Evolutionary conservation across 1,140 invertebrate species (phyloP).

Genomic region (Macrotrachela quadricornifera): DNA sequence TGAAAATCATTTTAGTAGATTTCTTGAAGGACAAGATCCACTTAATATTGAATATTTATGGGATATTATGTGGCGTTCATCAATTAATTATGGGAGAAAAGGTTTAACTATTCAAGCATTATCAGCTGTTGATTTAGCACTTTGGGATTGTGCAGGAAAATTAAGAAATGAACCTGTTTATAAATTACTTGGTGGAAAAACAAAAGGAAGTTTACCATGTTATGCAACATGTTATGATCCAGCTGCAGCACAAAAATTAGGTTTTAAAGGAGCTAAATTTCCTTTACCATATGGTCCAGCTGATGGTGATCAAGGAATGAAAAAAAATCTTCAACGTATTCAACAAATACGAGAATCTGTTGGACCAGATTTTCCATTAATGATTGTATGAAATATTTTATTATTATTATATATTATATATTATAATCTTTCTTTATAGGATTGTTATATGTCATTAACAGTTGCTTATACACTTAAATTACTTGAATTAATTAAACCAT

Average conservation of each 20-base stretch:
- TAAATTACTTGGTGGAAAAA: conserved; percentile 19
- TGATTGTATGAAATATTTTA: no score
- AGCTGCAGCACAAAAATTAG: conserved; percentile 13
- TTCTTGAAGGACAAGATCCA: conserved; percentile 22
- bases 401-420: conserved; percentile 1
- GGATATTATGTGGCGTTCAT: conserved; percentile 23
- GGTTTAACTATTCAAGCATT: conserved; percentile 21
- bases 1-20: conserved; percentile 21
- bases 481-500: conserved; percentile 16
- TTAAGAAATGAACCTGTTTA: conserved; percentile 19
- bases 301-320: no score
- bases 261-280: no score
- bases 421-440: conserved; percentile 18
- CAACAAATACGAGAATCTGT: conserved; percentile 13
- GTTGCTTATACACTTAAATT: conserved; percentile 18
- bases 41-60: conserved; percentile 20
- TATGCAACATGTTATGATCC: conserved; percentile 19
- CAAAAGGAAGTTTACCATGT: conserved; percentile 19
- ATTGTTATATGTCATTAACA: conserved; percentile 22
- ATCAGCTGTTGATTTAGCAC: conserved; percentile 19
- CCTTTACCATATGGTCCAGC: no score
- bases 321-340: conserved; percentile 18
- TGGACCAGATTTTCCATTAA: no score
- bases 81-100: conserved; percentile 21
- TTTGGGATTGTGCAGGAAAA: conserved; percentile 22